Evolutionary conservation across 2,888 invertebrate genomes (phyloP), one percentile per base, ranked within the genome.

Genomic region (Rutpela maculata): DNA sequence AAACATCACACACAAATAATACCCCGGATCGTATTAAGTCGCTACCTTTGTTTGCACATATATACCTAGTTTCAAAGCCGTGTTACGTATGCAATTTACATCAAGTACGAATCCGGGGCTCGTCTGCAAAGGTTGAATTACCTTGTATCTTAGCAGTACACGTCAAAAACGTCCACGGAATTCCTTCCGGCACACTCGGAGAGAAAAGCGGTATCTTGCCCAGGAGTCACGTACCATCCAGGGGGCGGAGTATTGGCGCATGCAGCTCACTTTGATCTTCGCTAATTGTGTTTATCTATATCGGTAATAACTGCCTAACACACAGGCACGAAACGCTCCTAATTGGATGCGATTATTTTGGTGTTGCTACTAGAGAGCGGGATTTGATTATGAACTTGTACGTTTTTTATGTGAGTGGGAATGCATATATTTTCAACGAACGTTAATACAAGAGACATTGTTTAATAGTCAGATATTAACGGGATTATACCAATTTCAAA

Each of bases 151-250:
- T 15, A 22, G 59, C 38, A 12, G 35, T 35, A 87, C 80, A 88
- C 84, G 78, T 87, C 86, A 86, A 88, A 83, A 88, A 88, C 84
- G 86, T 87, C 84, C 85, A 85, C 82, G 86, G 86, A 80, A 88
- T 86, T 84, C 87, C 88, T 85, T 88, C 88, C 86, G 88, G 88
- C 88, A 87, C 88, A 85, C 86, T 88, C 85, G 84, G 85, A 83
- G 83, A 81, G 80, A 80, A 78, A 60, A 66, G 67, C 71, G 82
- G 83, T 82, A 74, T 68, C 76, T 69, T 75, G 84, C 86, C 86
- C 85, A 85, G 85, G 84, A 85, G 86, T 88, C 88, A 88, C 87
- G 86, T 87, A 86, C 83, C 83, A 84, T 86, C 83, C 84, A 87
- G 84, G 84, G 83, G 85, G 85, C 83, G 87, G 84, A 84, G 85